Conservation (phyloP, 64 coral and sea anemone genomes). For the Anthopleura sola region DNA sequence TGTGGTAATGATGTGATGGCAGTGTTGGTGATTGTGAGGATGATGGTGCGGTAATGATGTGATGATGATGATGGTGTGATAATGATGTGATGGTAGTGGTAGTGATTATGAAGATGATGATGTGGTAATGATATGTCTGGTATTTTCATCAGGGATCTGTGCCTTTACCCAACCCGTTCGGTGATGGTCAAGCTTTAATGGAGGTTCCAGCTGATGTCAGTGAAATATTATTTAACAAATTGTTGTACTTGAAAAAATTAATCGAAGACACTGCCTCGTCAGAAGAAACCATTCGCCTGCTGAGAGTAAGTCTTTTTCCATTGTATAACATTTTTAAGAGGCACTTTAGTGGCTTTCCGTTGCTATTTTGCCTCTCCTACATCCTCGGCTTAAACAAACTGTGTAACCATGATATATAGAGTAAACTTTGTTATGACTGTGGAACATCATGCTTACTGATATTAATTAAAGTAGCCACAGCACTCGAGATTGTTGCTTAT, state of each 20-base stretch:
- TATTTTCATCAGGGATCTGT: slow-evolving; percentile 32
- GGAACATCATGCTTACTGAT: too few relatives aligned
- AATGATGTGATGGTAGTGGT: too few relatives aligned
- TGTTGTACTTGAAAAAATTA: slow-evolving; percentile 91
- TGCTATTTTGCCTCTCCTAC: background rate
- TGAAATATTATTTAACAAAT: slow-evolving; percentile 87
- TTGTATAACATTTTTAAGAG: too few relatives aligned
- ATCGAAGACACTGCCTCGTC: slow-evolving; percentile 88
- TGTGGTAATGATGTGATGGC: background rate
- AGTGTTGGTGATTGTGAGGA: too few relatives aligned
- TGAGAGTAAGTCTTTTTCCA: slow-evolving; percentile 78
- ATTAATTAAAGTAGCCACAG: too few relatives aligned
- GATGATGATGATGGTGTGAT: too few relatives aligned
- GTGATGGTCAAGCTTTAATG: slow-evolving; percentile 81
- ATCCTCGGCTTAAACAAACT: background rate
- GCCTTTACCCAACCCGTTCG: slow-evolving; percentile 66
- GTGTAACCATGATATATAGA: too few relatives aligned
- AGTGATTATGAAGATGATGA: background rate
- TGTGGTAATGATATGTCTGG: background rate
- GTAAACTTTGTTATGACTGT: too few relatives aligned
- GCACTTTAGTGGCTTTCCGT: background rate
- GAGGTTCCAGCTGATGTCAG: slow-evolving; percentile 73
- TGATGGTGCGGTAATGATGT: too few relatives aligned
- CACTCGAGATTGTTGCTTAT: too few relatives aligned
- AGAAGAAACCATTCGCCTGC: slow-evolving; percentile 85